A percentile compares a stretch with the other conserved stretches of the same genome.
These are phyloP conservation scores for Leucophenga montana DNA, from an alignment of 2,888 invertebrate genomes.

Conservation along the genomic window DNA sequence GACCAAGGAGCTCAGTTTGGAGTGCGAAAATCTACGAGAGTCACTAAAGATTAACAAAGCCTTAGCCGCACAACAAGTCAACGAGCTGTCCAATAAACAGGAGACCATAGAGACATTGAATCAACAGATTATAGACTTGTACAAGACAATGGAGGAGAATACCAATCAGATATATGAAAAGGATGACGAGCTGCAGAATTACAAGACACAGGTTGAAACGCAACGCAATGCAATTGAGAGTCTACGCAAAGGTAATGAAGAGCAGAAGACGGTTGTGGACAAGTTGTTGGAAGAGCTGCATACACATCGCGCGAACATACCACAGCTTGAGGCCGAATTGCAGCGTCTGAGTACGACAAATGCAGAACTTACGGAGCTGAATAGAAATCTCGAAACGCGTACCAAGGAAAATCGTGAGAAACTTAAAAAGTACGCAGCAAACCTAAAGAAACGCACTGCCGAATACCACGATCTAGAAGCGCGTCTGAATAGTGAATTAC, in stretches of 20 bases:
- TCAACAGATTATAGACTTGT: constrained; percentile 75
- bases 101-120: constrained; percentile 79
- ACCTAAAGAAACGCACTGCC: constrained; percentile 81
- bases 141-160: constrained; percentile 76
- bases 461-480: constrained; percentile 77
- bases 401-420: constrained; percentile 83
- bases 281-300: constrained; percentile 52
- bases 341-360: constrained; percentile 70
- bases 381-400: constrained; percentile 75
- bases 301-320: constrained; percentile 38
- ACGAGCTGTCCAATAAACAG: constrained; percentile 75
- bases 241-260: constrained; percentile 70
- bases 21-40: constrained; percentile 59
- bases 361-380: constrained; percentile 46
- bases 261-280: constrained; percentile 65
- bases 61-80: constrained; percentile 60
- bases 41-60: constrained; percentile 68
- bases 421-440: constrained; percentile 84
- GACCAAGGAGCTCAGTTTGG: constrained; percentile 50
- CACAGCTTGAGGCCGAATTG: constrained; percentile 66
- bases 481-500: constrained; percentile 5
- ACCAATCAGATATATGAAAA: constrained; percentile 74
- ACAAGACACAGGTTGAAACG: constrained; percentile 73
- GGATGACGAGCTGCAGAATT: constrained; percentile 73
- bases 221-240: constrained; percentile 73